Percentiles rank a stretch among this genome's conserved stretches.
Evolutionary conservation across 2,888 invertebrate species (phyloP).

Genomic region (Cephus pulcher): DNA sequence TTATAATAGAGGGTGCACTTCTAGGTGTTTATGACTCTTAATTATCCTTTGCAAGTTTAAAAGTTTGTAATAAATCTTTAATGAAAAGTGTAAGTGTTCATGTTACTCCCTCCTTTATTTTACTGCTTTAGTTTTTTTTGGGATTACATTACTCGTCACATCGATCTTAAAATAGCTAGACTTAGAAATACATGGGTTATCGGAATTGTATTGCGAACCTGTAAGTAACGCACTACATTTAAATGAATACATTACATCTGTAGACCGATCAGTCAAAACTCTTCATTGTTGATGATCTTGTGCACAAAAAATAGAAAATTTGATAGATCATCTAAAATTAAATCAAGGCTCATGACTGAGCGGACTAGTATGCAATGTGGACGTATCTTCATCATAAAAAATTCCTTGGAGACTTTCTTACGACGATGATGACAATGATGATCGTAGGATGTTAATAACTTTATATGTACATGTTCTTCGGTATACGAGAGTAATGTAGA

Average conservation of each 20-base stretch:
- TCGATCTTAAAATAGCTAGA: slow-evolving; percentile 50
- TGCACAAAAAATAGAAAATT: slow-evolving; percentile 21
- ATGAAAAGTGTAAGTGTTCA: not conserved
- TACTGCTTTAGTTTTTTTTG: slow-evolving; percentile 39
- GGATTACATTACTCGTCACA: slow-evolving; percentile 55
- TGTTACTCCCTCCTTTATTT: slow-evolving; percentile 41
- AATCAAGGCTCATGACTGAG: too few species aligned
- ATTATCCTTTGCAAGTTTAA: slow-evolving; percentile 29
- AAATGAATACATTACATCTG: not conserved
- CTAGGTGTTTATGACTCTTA: slow-evolving; percentile 60
- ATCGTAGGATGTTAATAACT: too few species aligned
- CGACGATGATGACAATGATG: too few species aligned
- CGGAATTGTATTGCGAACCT: slow-evolving; percentile 43
- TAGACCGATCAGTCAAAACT: too few species aligned
- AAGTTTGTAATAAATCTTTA: slow-evolving; percentile 33
- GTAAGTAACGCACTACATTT: slow-evolving; percentile 32
- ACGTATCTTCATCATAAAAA: too few species aligned
- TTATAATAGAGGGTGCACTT: slow-evolving; percentile 65
- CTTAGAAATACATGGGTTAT: slow-evolving; percentile 44
- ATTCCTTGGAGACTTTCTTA: too few species aligned
- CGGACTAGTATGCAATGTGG: too few species aligned
- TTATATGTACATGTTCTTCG: too few species aligned
- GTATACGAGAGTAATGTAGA: too few species aligned
- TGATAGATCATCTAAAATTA: too few species aligned
- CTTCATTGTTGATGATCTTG: slow-evolving; percentile 11